Evolutionary conservation across 2,888 invertebrate species (phyloP).

Genomic region (Drosophila formosana): DNA sequence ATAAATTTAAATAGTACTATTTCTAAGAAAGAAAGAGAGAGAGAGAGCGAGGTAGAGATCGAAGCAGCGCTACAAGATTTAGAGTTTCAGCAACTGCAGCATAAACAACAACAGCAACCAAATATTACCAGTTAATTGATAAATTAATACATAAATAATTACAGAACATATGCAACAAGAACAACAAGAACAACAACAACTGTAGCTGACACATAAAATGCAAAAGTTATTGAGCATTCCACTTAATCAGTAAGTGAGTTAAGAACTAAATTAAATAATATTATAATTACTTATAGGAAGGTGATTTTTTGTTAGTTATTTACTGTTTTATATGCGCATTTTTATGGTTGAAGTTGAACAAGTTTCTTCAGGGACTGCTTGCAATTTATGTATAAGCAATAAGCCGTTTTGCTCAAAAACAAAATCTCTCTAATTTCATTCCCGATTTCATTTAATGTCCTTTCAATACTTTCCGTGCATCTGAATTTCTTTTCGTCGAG

Average conservation of each 20-base stretch:
- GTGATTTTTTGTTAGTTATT: conserved; percentile 61
- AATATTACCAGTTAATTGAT: conserved; percentile 52
- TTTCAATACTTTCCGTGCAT: conserved; percentile 1
- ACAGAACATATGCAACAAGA: conserved; percentile 54
- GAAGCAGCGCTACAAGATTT: conserved; percentile 73
- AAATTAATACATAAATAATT: conserved; percentile 24
- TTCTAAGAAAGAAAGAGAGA: conserved; percentile 28
- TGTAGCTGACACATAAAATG: conserved; percentile 70
- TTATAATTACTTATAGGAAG: conserved; percentile 32
- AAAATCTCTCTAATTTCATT: conserved; percentile 7
- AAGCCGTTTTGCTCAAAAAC: conserved; percentile 73
- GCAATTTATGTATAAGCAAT: conserved; percentile 77
- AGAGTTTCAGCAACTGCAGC: conserved; percentile 77
- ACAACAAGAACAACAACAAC: conserved; percentile 38
- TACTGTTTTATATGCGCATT: conserved; percentile 71
- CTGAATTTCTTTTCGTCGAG: conserved; percentile 8
- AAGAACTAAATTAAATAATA: conserved; percentile 36
- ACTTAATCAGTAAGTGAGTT: conserved; percentile 55
- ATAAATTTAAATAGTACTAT: conserved; percentile 45
- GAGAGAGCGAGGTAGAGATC: conserved; percentile 18
- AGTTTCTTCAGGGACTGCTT: conserved; percentile 79
- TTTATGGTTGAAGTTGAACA: conserved; percentile 66
- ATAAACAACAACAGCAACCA: conserved; percentile 38
- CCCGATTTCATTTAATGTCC: background rate
- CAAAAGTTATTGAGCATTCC: conserved; percentile 62